Base-by-base conservation (phyloP, 2,797 vertebrate genomes). In the Danio albolineatus region DNA sequence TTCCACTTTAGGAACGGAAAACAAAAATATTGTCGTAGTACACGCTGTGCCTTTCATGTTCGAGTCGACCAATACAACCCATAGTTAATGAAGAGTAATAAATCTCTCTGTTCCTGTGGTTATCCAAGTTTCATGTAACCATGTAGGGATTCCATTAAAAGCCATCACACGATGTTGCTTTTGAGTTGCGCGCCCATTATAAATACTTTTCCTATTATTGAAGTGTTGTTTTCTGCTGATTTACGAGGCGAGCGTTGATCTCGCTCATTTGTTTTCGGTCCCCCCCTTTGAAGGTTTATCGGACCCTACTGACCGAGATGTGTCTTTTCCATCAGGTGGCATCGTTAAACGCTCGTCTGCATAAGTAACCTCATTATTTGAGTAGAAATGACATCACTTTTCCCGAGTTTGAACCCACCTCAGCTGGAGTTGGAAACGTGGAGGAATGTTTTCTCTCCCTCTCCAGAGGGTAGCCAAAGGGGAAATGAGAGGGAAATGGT, bases 351-450 rank as follows among this genome's bases (percentile, higher is more conserved):
- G 79, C 89, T 86, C 82, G 85, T 86, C 82, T 85, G 87, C 85
- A 86, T 87, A 88, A 81, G 88, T 83, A 91, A 90, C 90, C 84
- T 16, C 89, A 89, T 79, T 87, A 87, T 91, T 91, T 91, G 87
- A 83, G 85, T 83, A 79, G 84, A 85, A 90, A 91, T 93, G 80
- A 93, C 91, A 89, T 93, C 91, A 93, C 88, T 90, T 89, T 89
- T 89, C 87, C 90, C 86, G 82, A 89, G 83, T 61, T 84, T 85
- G 88, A 90, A 91, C 89, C 84, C 74, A 59, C 17, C 86, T 89
- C 85, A 88, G 88, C 88, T 87, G 87, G 84, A 84, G 87, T 80
- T 86, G 81, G 79, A 78, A 85, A 82, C 79, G 64, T 49, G 62
- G 80, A 73, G 77, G 77, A 79, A 82, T 83, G 73, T 83, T 82